Percentiles rank a stretch among this genome's conserved stretches.
These are phyloP conservation scores for Cyanistes caeruleus DNA, from an alignment of 2,113 vertebrate species.

Conservation along the genomic window DNA sequence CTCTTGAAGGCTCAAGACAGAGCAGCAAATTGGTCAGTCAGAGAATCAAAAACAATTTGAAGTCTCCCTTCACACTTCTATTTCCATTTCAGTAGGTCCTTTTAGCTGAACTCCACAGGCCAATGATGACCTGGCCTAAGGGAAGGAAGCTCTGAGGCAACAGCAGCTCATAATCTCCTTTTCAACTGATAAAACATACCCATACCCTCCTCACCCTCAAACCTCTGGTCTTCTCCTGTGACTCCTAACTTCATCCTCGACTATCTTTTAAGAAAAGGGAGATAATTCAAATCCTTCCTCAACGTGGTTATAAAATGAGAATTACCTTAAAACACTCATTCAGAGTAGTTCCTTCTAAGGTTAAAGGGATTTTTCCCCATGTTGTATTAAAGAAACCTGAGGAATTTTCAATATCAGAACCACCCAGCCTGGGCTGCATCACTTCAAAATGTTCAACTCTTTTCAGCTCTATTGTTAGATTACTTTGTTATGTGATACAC, in stretches of 20 bases:
- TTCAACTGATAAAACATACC: background rate
- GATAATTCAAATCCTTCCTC: background rate
- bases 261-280: background rate
- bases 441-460: conserved; percentile 31
- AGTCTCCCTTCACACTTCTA: background rate
- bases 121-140: background rate
- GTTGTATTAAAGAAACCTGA: background rate
- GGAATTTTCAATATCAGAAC: conserved; percentile 26
- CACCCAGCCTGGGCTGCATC: background rate
- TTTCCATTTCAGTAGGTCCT: background rate
- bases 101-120: background rate
- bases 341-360: background rate
- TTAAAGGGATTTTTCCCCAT: background rate
- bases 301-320: background rate
- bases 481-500: conserved; percentile 36
- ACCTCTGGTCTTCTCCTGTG: background rate
- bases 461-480: conserved; percentile 32
- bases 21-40: background rate
- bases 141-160: background rate
- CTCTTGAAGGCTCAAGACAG: background rate
- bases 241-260: background rate
- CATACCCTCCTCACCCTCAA: background rate
- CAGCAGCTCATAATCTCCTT: background rate
- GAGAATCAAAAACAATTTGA: background rate
- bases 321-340: background rate